Conservation (phyloP, 2,113 vertebrate genomes). For the Hippolais icterina region DNA sequence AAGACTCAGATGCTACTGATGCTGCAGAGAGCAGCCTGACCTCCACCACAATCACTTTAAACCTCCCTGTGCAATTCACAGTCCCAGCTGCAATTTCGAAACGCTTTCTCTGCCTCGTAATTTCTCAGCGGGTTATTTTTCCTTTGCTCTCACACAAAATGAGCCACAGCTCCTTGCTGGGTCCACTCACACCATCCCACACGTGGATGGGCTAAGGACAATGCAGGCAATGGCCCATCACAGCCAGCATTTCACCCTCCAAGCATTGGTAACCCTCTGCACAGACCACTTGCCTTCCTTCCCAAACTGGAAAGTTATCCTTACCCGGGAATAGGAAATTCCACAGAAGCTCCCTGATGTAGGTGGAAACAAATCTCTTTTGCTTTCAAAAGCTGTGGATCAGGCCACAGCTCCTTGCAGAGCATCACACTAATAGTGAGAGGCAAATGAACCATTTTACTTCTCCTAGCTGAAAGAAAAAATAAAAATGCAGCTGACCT, state of each 20-base stretch:
- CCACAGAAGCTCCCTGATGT: neutral
- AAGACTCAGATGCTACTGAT: neutral
- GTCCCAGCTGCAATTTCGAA: neutral
- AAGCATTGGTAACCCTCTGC: rapidly evolving
- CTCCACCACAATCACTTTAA: neutral
- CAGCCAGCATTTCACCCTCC: neutral
- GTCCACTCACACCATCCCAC: neutral
- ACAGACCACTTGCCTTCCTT: neutral
- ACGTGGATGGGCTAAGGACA: neutral
- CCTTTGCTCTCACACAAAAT: neutral
- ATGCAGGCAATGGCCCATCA: neutral
- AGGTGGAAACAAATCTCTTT: neutral
- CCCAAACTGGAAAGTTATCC: neutral
- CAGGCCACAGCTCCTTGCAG: slow-evolving; percentile 2
- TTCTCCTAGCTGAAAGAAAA: neutral
- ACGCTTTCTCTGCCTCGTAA: rapidly evolving
- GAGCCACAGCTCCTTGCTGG: neutral
- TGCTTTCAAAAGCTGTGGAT: neutral
- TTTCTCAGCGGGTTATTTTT: neutral
- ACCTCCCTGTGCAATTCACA: neutral
- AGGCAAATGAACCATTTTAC: slow-evolving; percentile 44
- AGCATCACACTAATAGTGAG: neutral
- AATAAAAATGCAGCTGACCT: neutral
- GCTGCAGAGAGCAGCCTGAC: neutral
- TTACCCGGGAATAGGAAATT: neutral